Evolutionary conservation across 2,113 vertebrate genomes (phyloP), one percentile per base, ranked within the genome.

Genomic region (Takifugu bimaculatus): DNA sequence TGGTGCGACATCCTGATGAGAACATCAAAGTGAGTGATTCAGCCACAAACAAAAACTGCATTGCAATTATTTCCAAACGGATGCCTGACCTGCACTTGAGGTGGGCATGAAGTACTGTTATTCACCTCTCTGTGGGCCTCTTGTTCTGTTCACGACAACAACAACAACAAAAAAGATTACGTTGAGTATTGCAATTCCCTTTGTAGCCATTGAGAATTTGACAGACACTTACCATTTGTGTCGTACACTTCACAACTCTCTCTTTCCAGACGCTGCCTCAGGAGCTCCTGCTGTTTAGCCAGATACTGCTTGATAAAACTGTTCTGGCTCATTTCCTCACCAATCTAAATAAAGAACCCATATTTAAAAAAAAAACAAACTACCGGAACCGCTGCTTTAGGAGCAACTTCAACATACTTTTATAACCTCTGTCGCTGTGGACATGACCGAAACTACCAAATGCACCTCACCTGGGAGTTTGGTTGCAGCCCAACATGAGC

Each of bases 311-410:
- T 94, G 84, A 96, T 96, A 70, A 96, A 94, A 86, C 93, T 95
- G 89, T 96, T 96, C 78, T 95, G 92, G 84, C 94, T 95, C 94
- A 96, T 96, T 87, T 96, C 94, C 83, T 96, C 94, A 0, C 93
- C 94, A 77, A 96, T 96, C 94, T 96, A 79, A 60, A 78, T 39
- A 9, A 39, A 39, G 35, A 39, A 10, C 7, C 35, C 6, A 48
- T 1, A 55, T 26, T 76, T n/a, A 75, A 15, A 72, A 10, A 32
- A 27, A 20, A 39, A 50, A 47, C 39, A 49, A 63, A 81, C 54
- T 6, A 56, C n/a, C 44, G 14, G 20, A 13, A 13, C 27, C 10
- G 25, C 60, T 67, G 15, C 9, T 45, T 54, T 63, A 42, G 63
- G 52, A 25, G 42, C 7, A 45, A 66, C 48, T 35, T 27, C 4